Evolutionary conservation across 2,888 invertebrate genomes (phyloP).

Genomic region (Caenorhabditis sp.): DNA sequence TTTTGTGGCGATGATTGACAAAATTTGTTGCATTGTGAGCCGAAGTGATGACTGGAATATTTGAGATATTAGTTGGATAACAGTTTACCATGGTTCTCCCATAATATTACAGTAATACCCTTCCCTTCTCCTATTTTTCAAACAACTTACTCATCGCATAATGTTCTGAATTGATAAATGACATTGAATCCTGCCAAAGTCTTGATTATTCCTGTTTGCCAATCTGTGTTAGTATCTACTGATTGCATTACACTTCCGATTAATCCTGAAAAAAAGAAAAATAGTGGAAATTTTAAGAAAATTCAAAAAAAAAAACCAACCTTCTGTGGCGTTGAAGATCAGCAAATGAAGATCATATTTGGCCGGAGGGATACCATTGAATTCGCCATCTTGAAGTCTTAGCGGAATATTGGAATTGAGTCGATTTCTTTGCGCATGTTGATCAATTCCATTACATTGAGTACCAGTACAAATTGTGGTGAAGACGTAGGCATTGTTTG

Average conservation of each 20-base stretch:
- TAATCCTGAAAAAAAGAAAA: too few species aligned
- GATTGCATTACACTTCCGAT: not conserved
- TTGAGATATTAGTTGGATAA: too few species aligned
- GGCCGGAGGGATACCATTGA: not conserved
- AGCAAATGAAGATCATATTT: constrained; percentile 5
- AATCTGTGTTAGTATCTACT: not conserved
- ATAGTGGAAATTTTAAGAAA: too few species aligned
- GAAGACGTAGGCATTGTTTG: not conserved
- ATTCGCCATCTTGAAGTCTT: not conserved
- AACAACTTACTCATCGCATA: constrained; percentile 20
- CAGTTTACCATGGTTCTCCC: too few species aligned
- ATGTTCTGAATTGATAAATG: constrained; percentile 14
- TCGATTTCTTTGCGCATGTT: not conserved
- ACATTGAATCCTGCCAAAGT: constrained; percentile 21
- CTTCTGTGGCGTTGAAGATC: not conserved
- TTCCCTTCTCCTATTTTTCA: not conserved
- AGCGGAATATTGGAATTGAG: not conserved
- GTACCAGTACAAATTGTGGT: not conserved
- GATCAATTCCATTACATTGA: not conserved
- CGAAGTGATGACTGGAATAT: constrained; percentile 23
- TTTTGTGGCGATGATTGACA: constrained; percentile 7
- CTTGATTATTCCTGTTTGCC: not conserved
- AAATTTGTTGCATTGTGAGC: constrained; percentile 17
- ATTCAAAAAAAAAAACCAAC: not conserved
- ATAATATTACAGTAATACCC: not conserved